These are phyloP conservation scores for Takifugu rubripes DNA, from an alignment of 2,797 vertebrate genomes.

Conservation along the genomic window DNA sequence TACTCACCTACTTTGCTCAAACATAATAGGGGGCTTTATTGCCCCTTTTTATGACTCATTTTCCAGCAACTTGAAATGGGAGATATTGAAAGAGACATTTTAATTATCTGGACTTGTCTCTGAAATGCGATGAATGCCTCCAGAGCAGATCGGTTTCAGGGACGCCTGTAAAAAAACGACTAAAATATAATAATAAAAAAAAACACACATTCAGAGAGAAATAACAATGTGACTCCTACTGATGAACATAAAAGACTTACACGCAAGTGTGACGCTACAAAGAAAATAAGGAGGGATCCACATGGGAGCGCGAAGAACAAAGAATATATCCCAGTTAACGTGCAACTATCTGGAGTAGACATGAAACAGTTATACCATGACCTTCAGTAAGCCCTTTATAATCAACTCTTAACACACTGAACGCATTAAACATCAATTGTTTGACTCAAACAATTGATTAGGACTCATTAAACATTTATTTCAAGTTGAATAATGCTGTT, in stretches of 20 bases:
- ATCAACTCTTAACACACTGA: background rate
- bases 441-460: slow-evolving; percentile 1
- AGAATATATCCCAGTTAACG: background rate
- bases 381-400: background rate
- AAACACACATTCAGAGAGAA: slow-evolving; percentile 14
- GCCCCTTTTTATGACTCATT: slow-evolving; percentile 5
- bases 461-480: background rate
- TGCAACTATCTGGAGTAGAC: background rate
- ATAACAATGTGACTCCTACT: slow-evolving; percentile 5
- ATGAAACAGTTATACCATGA: background rate
- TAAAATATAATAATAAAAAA: background rate
- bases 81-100: slow-evolving; percentile 37
- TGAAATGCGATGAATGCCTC: background rate
- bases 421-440: background rate
- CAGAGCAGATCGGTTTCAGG: background rate
- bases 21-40: slow-evolving; percentile 28
- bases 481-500: background rate
- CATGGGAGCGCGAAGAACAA: background rate
- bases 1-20: slow-evolving; percentile 23
- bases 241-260: background rate
- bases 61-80: slow-evolving; percentile 17
- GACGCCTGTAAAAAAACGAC: background rate
- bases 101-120: slow-evolving; percentile 34
- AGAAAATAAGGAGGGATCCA: background rate
- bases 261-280: slow-evolving; percentile 3